Evolutionary conservation across 1,140 invertebrate genomes (phyloP).

Genomic region (Aplysia californica): DNA sequence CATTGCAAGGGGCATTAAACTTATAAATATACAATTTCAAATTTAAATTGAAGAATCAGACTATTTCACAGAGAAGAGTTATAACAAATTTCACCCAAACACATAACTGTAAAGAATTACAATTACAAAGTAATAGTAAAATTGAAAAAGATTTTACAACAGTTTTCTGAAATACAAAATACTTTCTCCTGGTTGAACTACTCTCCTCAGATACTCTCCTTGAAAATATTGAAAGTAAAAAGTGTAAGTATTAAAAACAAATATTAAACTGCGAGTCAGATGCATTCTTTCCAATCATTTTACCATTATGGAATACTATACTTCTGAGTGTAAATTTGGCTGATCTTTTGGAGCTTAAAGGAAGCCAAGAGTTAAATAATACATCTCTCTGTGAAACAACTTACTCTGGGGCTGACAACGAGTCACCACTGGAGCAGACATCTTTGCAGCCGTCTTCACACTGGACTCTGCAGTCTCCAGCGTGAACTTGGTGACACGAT

Average conservation of each 20-base stretch:
- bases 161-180: not conserved
- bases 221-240: not conserved
- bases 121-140: not conserved
- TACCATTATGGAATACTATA: not conserved
- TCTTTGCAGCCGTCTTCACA: constrained; percentile 9
- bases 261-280: not conserved
- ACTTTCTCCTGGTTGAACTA: no score
- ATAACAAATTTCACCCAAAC: not conserved
- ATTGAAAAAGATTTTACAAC: not conserved
- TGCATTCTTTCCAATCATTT: not conserved
- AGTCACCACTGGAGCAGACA: constrained; percentile 9
- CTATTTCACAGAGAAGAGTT: not conserved
- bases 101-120: not conserved
- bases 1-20: no score
- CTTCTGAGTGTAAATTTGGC: no score
- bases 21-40: no score
- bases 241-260: not conserved
- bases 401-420: constrained; percentile 23
- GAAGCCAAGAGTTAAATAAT: not conserved
- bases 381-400: not conserved
- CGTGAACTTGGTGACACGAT: not conserved
- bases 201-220: no score
- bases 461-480: constrained; percentile 5
- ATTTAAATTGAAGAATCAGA: no score
- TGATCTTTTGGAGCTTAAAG: not conserved